Percentiles rank a stretch among this genome's conserved stretches.
Conservation (phyloP, 1,140 invertebrate genomes). For the Bombus polaris region DNA sequence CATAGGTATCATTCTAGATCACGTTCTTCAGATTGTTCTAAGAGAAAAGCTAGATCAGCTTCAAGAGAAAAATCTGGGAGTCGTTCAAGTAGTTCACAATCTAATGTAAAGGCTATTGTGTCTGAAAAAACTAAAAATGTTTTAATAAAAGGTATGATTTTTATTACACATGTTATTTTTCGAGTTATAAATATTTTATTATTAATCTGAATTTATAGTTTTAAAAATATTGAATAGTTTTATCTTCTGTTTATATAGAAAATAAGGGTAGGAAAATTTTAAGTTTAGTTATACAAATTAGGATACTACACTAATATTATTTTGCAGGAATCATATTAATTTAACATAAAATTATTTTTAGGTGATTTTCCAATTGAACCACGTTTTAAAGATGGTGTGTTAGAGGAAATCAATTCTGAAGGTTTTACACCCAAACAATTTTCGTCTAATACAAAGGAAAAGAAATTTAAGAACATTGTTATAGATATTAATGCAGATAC, state of each 20-base stretch:
- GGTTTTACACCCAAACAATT: slow-evolving; percentile 80
- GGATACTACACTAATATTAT: neutral
- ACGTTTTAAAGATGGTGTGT: slow-evolving; percentile 72
- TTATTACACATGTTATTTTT: neutral
- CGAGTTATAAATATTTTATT: no score
- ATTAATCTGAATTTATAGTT: no score
- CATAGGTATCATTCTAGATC: slow-evolving; percentile 75
- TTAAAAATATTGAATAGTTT: no score
- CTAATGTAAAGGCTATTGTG: slow-evolving; percentile 70
- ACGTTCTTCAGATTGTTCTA: slow-evolving; percentile 71
- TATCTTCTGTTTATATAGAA: no score
- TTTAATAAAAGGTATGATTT: slow-evolving; percentile 71
- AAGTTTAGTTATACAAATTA: neutral
- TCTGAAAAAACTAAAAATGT: slow-evolving; percentile 69
- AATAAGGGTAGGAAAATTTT: no score
- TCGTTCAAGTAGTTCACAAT: slow-evolving; percentile 79
- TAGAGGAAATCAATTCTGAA: slow-evolving; percentile 81
- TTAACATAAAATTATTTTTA: slow-evolving; percentile 46
- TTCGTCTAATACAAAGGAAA: slow-evolving; percentile 73
- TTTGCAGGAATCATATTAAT: neutral
- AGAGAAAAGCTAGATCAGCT: slow-evolving; percentile 74
- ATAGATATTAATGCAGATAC: slow-evolving; percentile 79
- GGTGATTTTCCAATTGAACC: slow-evolving; percentile 79
- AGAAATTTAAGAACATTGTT: slow-evolving; percentile 79
- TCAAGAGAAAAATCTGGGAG: slow-evolving; percentile 80